Percentiles rank a stretch among this genome's conserved stretches.
phyloP scores from a whole-genome alignment of 2,888 invertebrate species.

The Calephelis perditalis region DNA sequence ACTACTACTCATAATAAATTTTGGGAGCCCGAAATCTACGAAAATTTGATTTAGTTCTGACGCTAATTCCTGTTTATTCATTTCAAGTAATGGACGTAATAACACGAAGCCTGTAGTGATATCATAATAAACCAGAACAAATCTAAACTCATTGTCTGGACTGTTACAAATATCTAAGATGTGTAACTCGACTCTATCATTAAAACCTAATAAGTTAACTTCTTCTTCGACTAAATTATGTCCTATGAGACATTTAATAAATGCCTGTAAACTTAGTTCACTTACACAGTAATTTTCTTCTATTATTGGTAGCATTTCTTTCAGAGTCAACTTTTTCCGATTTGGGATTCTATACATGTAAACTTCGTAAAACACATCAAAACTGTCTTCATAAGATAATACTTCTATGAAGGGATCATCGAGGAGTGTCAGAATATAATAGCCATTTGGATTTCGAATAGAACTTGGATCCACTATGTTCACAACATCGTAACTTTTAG shows the following conservation, averaged over 20 bases:
- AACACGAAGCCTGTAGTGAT: neutral
- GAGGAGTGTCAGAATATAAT: neutral
- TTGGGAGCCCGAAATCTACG: neutral
- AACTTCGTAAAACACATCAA: neutral
- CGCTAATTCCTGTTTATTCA: conserved; percentile 2
- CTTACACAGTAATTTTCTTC: conserved; percentile 2
- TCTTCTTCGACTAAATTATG: neutral
- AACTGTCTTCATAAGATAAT: conserved; percentile 2
- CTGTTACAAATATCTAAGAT: neutral
- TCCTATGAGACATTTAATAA: neutral
- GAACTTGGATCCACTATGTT: neutral
- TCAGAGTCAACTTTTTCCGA: neutral
- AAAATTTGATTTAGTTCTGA: conserved; percentile 7
- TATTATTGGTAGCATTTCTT: neutral
- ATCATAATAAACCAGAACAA: neutral
- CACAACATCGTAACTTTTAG: neutral
- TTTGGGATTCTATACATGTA: neutral
- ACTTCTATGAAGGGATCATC: neutral
- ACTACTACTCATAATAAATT: neutral
- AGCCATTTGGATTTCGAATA: neutral
- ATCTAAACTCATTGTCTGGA: neutral
- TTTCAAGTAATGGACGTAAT: neutral
- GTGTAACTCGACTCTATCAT: neutral
- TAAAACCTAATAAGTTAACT: neutral
- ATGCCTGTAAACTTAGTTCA: neutral